A percentile compares a stretch with the other conserved stretches of the same genome.
phyloP scores from a whole-genome alignment of 2,113 vertebrate genomes.

The Ceuthmochares aereus region DNA sequence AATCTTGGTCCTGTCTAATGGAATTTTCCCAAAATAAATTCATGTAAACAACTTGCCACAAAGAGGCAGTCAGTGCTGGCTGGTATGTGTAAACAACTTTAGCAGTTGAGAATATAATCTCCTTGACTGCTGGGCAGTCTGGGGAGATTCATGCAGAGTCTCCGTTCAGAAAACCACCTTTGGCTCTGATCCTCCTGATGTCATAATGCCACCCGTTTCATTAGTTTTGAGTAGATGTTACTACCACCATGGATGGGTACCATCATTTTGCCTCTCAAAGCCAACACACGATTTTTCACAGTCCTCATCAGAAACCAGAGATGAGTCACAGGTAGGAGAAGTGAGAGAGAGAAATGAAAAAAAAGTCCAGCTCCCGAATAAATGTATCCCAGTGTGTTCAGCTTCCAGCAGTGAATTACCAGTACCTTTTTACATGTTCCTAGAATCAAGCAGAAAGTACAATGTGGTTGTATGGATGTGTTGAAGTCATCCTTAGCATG shows the following conservation, averaged over 20 bases:
- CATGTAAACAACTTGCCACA: constrained; percentile 95
- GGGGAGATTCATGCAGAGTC: constrained; percentile 79
- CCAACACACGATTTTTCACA: neutral
- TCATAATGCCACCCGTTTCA: constrained; percentile 79
- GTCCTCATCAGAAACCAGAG: constrained; percentile 9
- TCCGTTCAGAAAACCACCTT: constrained; percentile 81
- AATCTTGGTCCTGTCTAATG: constrained; percentile 89
- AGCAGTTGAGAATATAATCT: constrained; percentile 93
- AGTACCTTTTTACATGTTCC: neutral
- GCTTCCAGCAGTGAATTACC: neutral
- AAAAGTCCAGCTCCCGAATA: neutral
- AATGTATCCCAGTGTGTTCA: neutral
- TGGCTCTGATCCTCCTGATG: constrained; percentile 81
- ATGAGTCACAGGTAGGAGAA: neutral
- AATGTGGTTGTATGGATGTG: neutral
- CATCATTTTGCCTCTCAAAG: constrained; percentile 32
- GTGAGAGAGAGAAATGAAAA: neutral
- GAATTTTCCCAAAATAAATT: constrained; percentile 98
- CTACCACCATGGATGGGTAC: constrained; percentile 59
- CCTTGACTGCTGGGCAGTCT: constrained; percentile 83
- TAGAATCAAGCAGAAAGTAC: constrained; percentile 59
- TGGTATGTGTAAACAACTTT: constrained; percentile 92
- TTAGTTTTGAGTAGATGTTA: constrained; percentile 51
- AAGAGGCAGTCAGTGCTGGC: constrained; percentile 92
- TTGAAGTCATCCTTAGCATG: neutral